Evolutionary conservation across 53 echinoderm and acorn worm species (phyloP).

Genomic region (Zoroaster sp.): DNA sequence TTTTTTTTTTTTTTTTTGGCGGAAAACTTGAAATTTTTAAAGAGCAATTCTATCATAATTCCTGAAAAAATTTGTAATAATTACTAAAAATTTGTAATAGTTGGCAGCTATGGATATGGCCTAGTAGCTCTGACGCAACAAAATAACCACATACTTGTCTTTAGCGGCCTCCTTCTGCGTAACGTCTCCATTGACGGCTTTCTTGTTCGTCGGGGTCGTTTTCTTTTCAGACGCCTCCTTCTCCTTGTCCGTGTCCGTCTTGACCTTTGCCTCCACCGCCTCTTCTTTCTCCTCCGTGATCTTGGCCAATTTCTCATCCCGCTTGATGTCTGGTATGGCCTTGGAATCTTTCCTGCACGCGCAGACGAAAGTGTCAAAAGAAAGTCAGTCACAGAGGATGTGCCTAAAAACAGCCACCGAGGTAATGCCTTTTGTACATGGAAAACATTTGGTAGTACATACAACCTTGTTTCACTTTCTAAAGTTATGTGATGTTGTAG

Average conservation of each 20-base stretch:
- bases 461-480: too few relatives aligned
- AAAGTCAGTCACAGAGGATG: neutral
- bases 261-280: constrained; percentile 23
- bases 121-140: too few relatives aligned
- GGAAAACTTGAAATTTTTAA: too few relatives aligned
- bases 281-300: constrained; percentile 33
- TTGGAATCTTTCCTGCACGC: constrained; percentile 13
- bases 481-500: too few relatives aligned
- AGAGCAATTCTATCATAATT: too few relatives aligned
- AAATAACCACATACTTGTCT: constrained; percentile 16
- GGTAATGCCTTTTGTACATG: too few relatives aligned
- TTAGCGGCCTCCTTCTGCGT: constrained; percentile 14
- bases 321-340: neutral
- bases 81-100: too few relatives aligned
- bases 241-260: constrained; percentile 29
- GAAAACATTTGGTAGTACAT: too few relatives aligned
- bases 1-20: too few relatives aligned
- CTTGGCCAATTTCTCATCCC: constrained; percentile 32
- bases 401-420: too few relatives aligned
- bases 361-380: neutral
- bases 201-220: neutral
- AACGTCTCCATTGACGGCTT: constrained; percentile 50
- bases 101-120: too few relatives aligned
- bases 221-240: neutral
- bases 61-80: too few relatives aligned